phyloP scores from a whole-genome alignment of 2,888 invertebrate species.

The Chironomus tentans region DNA sequence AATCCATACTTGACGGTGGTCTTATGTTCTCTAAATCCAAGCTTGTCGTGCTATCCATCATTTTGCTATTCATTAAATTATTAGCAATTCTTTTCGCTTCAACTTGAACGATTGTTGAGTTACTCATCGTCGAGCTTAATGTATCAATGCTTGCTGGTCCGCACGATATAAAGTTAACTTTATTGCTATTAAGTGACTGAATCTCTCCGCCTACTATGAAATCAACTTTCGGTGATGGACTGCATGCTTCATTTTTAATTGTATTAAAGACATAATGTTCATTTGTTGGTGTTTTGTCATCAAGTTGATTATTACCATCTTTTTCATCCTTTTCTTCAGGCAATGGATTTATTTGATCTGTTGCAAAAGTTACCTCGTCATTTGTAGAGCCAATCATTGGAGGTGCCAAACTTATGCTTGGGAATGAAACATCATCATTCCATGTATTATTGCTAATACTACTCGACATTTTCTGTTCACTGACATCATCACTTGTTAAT shows the following conservation, averaged over 20 bases:
- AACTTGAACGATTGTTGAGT: constrained; percentile 61
- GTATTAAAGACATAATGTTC: constrained; percentile 30
- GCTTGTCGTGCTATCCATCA: constrained; percentile 51
- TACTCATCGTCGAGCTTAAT: constrained; percentile 51
- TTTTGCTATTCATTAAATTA: constrained; percentile 50
- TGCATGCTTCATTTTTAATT: background rate
- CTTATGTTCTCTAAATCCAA: constrained; percentile 61
- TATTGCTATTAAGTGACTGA: constrained; percentile 28
- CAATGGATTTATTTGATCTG: constrained; percentile 32
- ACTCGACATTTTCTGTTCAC: constrained; percentile 38
- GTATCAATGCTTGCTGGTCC: constrained; percentile 45
- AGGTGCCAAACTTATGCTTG: constrained; percentile 67
- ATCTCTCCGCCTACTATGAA: constrained; percentile 39
- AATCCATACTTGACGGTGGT: constrained; percentile 70
- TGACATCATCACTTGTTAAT: constrained; percentile 30
- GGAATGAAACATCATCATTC: constrained; percentile 75
- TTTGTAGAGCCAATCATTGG: constrained; percentile 61
- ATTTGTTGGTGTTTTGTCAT: constrained; percentile 38
- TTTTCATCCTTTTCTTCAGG: background rate
- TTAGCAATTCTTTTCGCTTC: constrained; percentile 69
- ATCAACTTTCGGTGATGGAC: constrained; percentile 30
- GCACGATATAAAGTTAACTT: constrained; percentile 30
- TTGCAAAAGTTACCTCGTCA: constrained; percentile 46
- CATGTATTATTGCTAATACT: constrained; percentile 54
- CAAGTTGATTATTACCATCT: constrained; percentile 28